Conservation (phyloP, 2,113 vertebrate species). For the Sylvietta virens region DNA sequence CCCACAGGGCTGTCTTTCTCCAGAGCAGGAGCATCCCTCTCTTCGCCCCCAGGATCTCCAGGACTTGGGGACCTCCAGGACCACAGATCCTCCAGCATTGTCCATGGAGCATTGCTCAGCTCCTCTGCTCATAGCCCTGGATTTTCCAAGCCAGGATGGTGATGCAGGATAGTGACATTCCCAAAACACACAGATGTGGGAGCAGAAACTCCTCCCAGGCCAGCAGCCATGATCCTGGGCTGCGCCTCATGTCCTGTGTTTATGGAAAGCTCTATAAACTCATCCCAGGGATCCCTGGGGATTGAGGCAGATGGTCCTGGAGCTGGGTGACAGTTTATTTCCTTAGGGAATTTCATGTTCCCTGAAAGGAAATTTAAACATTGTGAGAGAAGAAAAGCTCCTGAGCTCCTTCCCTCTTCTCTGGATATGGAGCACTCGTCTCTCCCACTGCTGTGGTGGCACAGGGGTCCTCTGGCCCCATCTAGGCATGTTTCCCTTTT, state of each 20-base stretch:
- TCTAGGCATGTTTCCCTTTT: rapidly evolving
- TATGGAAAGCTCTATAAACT: background rate
- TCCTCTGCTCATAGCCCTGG: background rate
- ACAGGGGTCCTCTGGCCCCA: rapidly evolving
- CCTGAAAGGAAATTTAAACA: background rate
- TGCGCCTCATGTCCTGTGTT: background rate
- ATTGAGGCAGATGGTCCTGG: background rate
- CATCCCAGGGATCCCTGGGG: background rate
- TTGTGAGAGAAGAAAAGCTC: background rate
- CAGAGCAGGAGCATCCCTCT: background rate
- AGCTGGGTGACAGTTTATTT: background rate
- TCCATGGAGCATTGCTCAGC: rapidly evolving
- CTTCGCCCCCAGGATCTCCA: background rate
- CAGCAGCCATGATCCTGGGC: background rate
- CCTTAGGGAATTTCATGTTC: background rate
- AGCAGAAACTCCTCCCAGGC: background rate
- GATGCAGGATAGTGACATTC: background rate
- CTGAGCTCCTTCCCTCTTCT: background rate
- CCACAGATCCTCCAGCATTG: rapidly evolving
- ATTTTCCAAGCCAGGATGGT: background rate
- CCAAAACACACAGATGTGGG: rapidly evolving
- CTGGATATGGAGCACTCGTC: rapidly evolving
- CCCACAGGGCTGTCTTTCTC: background rate
- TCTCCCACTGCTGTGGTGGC: background rate
- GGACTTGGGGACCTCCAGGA: background rate